Percentiles rank a stretch among this genome's conserved stretches.
These are phyloP conservation scores for Orthosia gothica DNA, from an alignment of 2,888 invertebrate species.

Conservation along the genomic window DNA sequence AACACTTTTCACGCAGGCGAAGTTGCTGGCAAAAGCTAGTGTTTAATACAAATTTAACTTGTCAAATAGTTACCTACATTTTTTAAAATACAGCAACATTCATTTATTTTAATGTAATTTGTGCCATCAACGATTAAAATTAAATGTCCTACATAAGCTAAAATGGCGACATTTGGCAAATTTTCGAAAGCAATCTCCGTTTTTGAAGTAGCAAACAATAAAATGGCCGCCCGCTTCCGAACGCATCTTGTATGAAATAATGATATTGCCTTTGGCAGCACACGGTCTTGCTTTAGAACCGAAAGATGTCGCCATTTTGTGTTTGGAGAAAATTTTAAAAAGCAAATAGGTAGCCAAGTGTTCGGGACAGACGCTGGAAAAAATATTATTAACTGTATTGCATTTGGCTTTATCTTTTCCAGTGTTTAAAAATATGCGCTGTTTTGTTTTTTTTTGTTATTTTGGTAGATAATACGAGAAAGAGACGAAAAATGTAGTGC, in stretches of 20 bases:
- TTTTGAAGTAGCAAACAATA: slow-evolving; percentile 80
- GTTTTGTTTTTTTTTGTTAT: neutral
- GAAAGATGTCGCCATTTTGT: slow-evolving; percentile 71
- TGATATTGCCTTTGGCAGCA: slow-evolving; percentile 86
- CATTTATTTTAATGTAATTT: neutral
- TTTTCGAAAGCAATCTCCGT: slow-evolving; percentile 64
- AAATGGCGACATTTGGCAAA: slow-evolving; percentile 63
- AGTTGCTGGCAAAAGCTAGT: too few relatives aligned
- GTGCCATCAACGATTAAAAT: slow-evolving; percentile 51
- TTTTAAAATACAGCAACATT: too few relatives aligned
- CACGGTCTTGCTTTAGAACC: slow-evolving; percentile 71
- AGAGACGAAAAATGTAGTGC: neutral
- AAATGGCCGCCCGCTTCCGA: slow-evolving; percentile 79
- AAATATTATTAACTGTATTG: slow-evolving; percentile 57
- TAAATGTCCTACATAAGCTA: slow-evolving; percentile 56
- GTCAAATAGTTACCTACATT: neutral
- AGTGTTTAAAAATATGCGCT: neutral
- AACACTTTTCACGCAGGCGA: too few relatives aligned
- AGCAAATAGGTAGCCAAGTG: slow-evolving; percentile 76
- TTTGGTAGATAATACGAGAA: neutral
- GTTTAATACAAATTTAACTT: too few relatives aligned
- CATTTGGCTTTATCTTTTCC: slow-evolving; percentile 53
- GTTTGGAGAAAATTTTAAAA: slow-evolving; percentile 70
- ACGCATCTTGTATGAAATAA: slow-evolving; percentile 84
- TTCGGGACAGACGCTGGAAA: slow-evolving; percentile 53